Base-by-base conservation (phyloP, 2,113 vertebrate genomes). In the Pomatostomus ruficeps region DNA sequence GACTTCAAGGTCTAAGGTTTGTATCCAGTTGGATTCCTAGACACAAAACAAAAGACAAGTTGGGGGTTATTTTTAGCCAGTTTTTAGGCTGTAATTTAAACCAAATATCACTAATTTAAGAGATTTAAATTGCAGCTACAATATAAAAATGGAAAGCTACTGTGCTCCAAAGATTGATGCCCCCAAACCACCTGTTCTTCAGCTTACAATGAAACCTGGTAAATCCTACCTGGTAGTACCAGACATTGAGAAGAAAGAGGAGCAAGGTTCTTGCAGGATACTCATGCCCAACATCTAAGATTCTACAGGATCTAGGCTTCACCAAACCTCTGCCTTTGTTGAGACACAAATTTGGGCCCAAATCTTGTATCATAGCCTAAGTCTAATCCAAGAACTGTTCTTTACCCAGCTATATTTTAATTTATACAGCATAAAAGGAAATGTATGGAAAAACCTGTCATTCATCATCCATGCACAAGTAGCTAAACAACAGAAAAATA, bases 31-130 rank as follows among this genome's bases (percentile, higher is more conserved):
- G 21, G 62, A 36, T 83, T 51, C 42, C 61, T 22, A 29, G 8
- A 38, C 29, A 65, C 18, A 36, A 57, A 21, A 36, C 8, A 66
- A 88, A 19, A 10, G 19, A 59, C 19, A 79, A 54, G 7, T 2
- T 26, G 28, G 7, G 11, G 10, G 3, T 0, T 1, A n/a, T 43
- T 42, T 8, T 35, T 51, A 9, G 25, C 25, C 15, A 23, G 2
- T 9, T 42, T 82, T 86, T 26, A 35, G 11, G 4, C 20, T 62
- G 58, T 9, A 9, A 61, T 79, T 83, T 75, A 43, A 75, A 51
- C 4, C 18, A 79, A 83, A 18, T n/a, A 33, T 35, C 46, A 33
- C 11, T 57, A 48, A 38, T 57, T 29, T 52, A 33, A 57, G 51
- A 65, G 9, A 21, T 21, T 3, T 18, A 22, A 85, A 82, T 52